Evolutionary conservation across 1,140 invertebrate genomes (phyloP), one percentile per base, ranked within the genome.

Genomic region (Ruditapes philippinarum): DNA sequence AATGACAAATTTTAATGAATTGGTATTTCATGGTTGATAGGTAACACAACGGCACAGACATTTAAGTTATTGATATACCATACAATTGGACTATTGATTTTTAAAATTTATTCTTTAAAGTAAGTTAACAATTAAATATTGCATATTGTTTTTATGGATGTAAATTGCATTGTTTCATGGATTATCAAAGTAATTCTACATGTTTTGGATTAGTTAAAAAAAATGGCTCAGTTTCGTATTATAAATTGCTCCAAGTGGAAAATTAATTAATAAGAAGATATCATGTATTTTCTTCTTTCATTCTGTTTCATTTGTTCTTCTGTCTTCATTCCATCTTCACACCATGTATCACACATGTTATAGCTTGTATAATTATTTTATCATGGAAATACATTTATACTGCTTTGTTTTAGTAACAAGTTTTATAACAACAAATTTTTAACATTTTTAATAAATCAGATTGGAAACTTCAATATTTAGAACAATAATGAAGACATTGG

Each of bases 31-130:
- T 45, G 42, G 57, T 9, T n/a, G n/a, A 62, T 54, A 19, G 28
- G 57, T 25, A 62, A 62, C 57, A 62, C 25, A 38, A 70, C 36
- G 36, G n/a, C n/a, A n/a, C n/a, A n/a, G n/a, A 38, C 36, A 70
- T 70, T 70, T 31, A 38, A 28, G 60, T 9, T 19, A 65, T 65
- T 28, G 4, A 65, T 31, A 65, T 31, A n/a, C 36, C 33, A 38
- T 70, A 70, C 65, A 70, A 17, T 31, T 70, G 65, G 65, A 70
- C 38, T 38, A 70, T 70, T 70, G 65, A 38, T n/a, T 12, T 5
- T 19, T 19, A 5, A 25, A 57, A 25, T 57, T 57, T 57, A 19
- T 57, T 57, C 7, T 5, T n/a, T 57, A 22, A 57, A 57, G 54
- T 57, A 57, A 57, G 54, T 57, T 45, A 45, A 25, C 54, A 57